Percentiles rank a stretch among this genome's conserved stretches.
Conservation (phyloP, 30 jellyfish, hydroid and myxozoan genomes). For the Aurelia aurita complex sp. Pacific region DNA sequence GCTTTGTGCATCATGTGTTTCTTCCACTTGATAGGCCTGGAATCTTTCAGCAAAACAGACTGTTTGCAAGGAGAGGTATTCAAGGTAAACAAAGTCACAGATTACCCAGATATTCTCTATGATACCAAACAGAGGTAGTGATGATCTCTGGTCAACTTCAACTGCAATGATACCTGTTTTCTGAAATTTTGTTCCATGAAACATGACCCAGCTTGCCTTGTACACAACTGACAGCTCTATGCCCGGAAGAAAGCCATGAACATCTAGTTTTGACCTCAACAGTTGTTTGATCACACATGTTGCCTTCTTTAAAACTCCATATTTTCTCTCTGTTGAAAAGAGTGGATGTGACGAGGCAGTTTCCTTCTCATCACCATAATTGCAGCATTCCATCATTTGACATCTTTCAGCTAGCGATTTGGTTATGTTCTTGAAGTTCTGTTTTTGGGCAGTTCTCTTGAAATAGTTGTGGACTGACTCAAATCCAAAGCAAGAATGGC, state of each 20-base stretch:
- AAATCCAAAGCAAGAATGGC: conserved; percentile 58
- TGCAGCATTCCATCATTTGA: conserved; percentile 48
- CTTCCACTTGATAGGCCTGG: conserved; percentile 48
- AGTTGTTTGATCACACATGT: neutral
- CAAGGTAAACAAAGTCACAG: conserved; percentile 46
- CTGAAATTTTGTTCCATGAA: conserved; percentile 39
- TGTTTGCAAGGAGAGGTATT: conserved; percentile 26
- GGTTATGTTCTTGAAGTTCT: conserved; percentile 44
- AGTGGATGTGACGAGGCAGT: conserved; percentile 39
- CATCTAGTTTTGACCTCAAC: conserved; percentile 5
- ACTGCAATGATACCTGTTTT: conserved; percentile 34
- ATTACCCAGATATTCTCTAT: conserved; percentile 25
- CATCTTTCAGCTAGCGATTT: conserved; percentile 45
- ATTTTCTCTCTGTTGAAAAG: conserved; percentile 35
- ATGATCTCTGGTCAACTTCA: conserved; percentile 20
- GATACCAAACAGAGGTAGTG: conserved; percentile 45
- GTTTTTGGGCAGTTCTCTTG: conserved; percentile 38
- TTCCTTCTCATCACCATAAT: conserved; percentile 36
- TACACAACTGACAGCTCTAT: conserved; percentile 9
- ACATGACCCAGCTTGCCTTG: conserved; percentile 35
- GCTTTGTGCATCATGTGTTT: neutral
- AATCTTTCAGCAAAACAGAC: conserved; percentile 11
- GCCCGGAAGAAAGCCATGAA: conserved; percentile 35
- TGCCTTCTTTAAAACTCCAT: conserved; percentile 42
- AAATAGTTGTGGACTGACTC: conserved; percentile 48